These are phyloP conservation scores for Poeciliopsis gracilis DNA, from an alignment of 2,797 vertebrate species.

Conservation along the genomic window DNA sequence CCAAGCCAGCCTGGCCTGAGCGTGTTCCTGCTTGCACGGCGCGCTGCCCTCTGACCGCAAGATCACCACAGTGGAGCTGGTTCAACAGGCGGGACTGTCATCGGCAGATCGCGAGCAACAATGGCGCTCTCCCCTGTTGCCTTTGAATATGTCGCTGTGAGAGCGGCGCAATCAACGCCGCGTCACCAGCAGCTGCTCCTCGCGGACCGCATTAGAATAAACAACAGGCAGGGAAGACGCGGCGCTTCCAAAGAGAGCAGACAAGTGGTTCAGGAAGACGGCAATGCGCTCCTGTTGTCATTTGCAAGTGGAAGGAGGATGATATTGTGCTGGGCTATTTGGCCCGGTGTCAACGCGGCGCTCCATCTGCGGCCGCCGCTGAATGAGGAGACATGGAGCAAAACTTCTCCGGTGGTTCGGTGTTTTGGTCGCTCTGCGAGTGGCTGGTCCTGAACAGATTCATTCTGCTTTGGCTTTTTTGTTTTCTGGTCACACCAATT, in stretches of 20 bases:
- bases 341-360: slow-evolving; percentile 53
- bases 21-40: slow-evolving; percentile 29
- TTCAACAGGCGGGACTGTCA: slow-evolving; percentile 82
- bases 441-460: not conserved
- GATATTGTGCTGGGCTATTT: slow-evolving; percentile 66
- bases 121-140: slow-evolving; percentile 62
- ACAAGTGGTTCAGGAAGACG: slow-evolving; percentile 61
- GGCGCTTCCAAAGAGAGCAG: slow-evolving; percentile 60
- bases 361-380: slow-evolving; percentile 64
- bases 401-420: slow-evolving; percentile 35
- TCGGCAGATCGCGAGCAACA: slow-evolving; percentile 79
- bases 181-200: slow-evolving; percentile 85
- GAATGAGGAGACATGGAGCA: slow-evolving; percentile 47
- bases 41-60: slow-evolving; percentile 62
- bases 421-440: slow-evolving; percentile 6
- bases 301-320: slow-evolving; percentile 60
- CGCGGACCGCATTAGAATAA: slow-evolving; percentile 75
- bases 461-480: not conserved
- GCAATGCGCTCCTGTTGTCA: slow-evolving; percentile 55
- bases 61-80: slow-evolving; percentile 69
- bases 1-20: slow-evolving; percentile 18
- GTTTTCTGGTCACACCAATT: not conserved
- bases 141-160: slow-evolving; percentile 79
- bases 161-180: slow-evolving; percentile 81
- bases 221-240: slow-evolving; percentile 64